Evolutionary conservation across 2,113 vertebrate genomes (phyloP).

Genomic region (Chiloscyllium plagiosum): DNA sequence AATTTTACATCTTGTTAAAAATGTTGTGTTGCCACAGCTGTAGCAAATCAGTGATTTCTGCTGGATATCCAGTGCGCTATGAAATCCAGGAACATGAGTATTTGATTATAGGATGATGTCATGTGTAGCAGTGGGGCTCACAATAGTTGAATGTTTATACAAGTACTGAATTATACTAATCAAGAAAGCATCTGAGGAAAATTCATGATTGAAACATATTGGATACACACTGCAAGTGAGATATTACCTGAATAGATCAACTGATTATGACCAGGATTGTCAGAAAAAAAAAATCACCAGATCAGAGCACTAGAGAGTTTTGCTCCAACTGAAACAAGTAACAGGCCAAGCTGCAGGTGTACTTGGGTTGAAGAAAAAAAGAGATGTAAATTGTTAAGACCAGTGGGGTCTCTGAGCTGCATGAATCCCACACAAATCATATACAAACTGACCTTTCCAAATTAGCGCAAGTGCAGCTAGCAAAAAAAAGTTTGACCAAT

Average conservation of each 20-base stretch:
- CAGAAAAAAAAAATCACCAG: background rate
- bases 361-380: background rate
- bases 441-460: background rate
- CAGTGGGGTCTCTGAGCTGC: background rate
- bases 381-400: background rate
- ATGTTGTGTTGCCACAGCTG: background rate
- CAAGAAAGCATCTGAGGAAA: background rate
- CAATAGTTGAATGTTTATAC: conserved; percentile 7
- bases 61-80: background rate
- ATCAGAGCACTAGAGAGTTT: background rate
- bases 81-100: background rate
- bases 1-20: background rate
- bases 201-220: background rate
- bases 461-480: background rate
- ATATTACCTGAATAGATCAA: background rate
- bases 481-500: background rate
- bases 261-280: background rate
- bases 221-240: background rate
- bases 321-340: background rate
- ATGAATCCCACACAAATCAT: background rate
- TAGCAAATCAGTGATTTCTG: background rate
- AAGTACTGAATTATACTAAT: background rate
- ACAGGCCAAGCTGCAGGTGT: background rate
- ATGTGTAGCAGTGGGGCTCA: background rate
- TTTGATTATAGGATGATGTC: background rate